phyloP scores from a whole-genome alignment of 2,888 invertebrate genomes.

The Hybos culiciformis region DNA sequence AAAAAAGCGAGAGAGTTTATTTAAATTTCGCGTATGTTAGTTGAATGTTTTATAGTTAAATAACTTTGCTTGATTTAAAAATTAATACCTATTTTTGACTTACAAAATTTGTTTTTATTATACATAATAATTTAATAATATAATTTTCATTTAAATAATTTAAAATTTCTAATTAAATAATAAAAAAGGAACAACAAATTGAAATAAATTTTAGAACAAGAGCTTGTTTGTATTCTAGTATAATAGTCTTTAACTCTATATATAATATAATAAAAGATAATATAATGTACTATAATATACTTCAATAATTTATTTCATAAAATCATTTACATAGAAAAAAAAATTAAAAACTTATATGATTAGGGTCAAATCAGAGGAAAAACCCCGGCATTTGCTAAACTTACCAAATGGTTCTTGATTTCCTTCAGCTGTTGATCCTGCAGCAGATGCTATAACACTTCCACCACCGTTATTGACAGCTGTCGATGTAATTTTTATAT shows the following conservation, averaged over 20 bases:
- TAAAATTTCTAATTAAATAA: background rate
- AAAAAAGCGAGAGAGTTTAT: background rate
- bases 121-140: background rate
- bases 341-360: background rate
- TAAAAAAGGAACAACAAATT: background rate
- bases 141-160: background rate
- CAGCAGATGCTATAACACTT: background rate
- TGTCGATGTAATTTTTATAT: background rate
- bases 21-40: background rate
- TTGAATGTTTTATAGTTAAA: background rate
- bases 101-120: background rate
- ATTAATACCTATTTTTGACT: background rate
- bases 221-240: background rate
- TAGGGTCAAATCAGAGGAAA: background rate
- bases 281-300: background rate
- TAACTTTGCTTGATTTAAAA: too few relatives aligned
- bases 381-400: background rate
- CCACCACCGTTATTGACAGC: background rate
- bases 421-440: background rate
- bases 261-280: background rate
- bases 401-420: slow-evolving; percentile 1
- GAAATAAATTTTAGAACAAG: background rate
- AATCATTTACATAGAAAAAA: background rate
- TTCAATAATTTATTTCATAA: background rate
- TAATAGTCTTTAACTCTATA: background rate